Conservation (phyloP, 2,113 vertebrate genomes). For the Callospermophilus lateralis region DNA sequence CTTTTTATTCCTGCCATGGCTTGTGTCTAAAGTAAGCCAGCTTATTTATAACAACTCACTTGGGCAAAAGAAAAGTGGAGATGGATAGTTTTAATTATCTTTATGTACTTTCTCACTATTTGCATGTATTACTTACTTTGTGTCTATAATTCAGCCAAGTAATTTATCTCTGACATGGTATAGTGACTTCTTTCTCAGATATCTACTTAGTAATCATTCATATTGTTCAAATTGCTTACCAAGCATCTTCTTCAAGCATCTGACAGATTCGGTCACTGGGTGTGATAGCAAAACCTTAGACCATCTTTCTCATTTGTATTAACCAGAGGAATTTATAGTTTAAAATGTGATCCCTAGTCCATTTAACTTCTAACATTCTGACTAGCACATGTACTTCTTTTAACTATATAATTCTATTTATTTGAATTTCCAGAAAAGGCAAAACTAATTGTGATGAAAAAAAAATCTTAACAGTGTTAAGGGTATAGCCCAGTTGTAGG, state of each 20-base stretch:
- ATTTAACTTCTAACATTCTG: not conserved
- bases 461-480: not conserved
- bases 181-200: not conserved
- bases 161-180: not conserved
- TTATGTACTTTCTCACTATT: not conserved
- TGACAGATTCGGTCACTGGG: not conserved
- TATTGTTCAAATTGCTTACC: not conserved
- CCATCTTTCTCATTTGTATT: not conserved
- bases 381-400: not conserved
- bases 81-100: not conserved
- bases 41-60: not conserved
- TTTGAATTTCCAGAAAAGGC: constrained; percentile 54
- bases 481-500: not conserved
- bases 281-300: not conserved
- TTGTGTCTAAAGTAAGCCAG: not conserved
- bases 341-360: not conserved
- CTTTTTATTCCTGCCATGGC: not conserved
- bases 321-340: not conserved
- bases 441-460: constrained; percentile 22
- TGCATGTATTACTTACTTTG: not conserved
- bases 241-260: not conserved
- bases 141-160: not conserved
- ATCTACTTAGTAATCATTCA: not conserved
- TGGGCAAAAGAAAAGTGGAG: not conserved
- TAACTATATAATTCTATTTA: not conserved